phyloP scores from a whole-genome alignment of 2,113 vertebrate species.

The Mugil cephalus region DNA sequence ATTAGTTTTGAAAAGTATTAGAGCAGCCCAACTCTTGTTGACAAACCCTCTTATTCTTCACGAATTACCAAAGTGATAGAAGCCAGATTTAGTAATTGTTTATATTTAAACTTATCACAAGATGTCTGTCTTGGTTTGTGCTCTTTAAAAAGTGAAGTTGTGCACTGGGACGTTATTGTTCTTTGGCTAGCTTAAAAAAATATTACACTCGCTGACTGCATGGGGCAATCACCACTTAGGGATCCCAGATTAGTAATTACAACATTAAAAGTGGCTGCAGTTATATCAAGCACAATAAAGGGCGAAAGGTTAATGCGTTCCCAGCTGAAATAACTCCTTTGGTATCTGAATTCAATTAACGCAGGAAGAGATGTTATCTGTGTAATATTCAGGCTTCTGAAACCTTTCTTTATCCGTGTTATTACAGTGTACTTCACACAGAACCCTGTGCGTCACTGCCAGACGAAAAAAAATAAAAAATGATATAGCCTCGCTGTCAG shows the following conservation, averaged over 20 bases:
- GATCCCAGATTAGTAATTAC: slow-evolving; percentile 27
- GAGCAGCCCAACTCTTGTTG: too few species aligned
- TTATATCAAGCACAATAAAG: slow-evolving; percentile 22
- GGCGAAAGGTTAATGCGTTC: slow-evolving; percentile 42
- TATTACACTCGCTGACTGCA: too few species aligned
- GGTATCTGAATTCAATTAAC: slow-evolving; percentile 70
- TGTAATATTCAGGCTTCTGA: slow-evolving; percentile 70
- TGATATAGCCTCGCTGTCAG: slow-evolving; percentile 41
- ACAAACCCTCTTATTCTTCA: too few species aligned
- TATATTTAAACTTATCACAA: too few species aligned
- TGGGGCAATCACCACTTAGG: neutral
- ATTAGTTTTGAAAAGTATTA: too few species aligned
- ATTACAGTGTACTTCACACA: slow-evolving; percentile 71
- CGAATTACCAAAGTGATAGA: too few species aligned
- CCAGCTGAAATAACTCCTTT: slow-evolving; percentile 32
- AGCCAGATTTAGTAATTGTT: too few species aligned
- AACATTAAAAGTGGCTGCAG: slow-evolving; percentile 22
- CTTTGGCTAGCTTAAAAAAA: too few species aligned
- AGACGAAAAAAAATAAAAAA: slow-evolving; percentile 56
- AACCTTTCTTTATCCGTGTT: slow-evolving; percentile 70
- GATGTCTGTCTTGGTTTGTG: too few species aligned
- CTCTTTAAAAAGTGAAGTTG: too few species aligned
- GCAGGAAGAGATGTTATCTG: slow-evolving; percentile 80
- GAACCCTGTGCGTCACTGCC: slow-evolving; percentile 47
- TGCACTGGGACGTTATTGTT: too few species aligned